A percentile compares a stretch with the other conserved stretches of the same genome.
Conservation (phyloP, 2,888 invertebrate genomes). For the Drosophila pegasa region DNA sequence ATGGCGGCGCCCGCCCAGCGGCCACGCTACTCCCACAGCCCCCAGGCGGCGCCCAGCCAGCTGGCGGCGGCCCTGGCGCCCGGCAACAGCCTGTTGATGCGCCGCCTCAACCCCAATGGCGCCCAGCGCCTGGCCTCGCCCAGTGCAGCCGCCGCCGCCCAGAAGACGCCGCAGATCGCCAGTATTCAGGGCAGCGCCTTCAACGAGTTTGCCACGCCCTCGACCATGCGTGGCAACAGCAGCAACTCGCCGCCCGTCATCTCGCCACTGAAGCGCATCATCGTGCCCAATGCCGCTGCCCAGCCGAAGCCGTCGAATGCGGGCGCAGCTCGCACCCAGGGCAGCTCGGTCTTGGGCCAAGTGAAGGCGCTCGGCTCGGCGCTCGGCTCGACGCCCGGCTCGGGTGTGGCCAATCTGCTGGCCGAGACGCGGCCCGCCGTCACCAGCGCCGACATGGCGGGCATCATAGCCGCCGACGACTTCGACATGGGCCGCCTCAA, state of each 20-base stretch:
- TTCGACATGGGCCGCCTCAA: constrained; percentile 61
- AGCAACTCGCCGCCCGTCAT: neutral
- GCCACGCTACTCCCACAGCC: constrained; percentile 39
- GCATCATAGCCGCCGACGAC: constrained; percentile 67
- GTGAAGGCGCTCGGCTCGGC: neutral
- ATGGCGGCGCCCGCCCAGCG: constrained; percentile 41
- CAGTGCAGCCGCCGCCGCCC: constrained; percentile 7
- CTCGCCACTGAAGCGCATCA: constrained; percentile 49
- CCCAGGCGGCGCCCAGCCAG: neutral
- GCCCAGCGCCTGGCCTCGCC: constrained; percentile 38
- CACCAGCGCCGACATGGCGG: constrained; percentile 48
- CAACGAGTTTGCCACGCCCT: constrained; percentile 44
- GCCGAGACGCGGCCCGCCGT: constrained; percentile 5
- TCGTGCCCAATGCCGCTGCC: constrained; percentile 47
- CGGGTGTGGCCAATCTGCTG: constrained; percentile 45
- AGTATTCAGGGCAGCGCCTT: constrained; percentile 43
- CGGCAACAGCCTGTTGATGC: constrained; percentile 38
- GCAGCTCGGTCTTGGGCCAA: neutral
- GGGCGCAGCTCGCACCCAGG: neutral
- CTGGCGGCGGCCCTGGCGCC: neutral
- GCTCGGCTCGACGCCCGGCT: neutral
- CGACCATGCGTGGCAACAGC: constrained; percentile 8
- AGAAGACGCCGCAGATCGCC: constrained; percentile 51
- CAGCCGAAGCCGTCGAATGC: constrained; percentile 3
- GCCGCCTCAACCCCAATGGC: constrained; percentile 4